Evolutionary conservation across 1,140 invertebrate genomes (phyloP), one percentile per base, ranked within the genome.

Genomic region (Hypothenemus hampei): DNA sequence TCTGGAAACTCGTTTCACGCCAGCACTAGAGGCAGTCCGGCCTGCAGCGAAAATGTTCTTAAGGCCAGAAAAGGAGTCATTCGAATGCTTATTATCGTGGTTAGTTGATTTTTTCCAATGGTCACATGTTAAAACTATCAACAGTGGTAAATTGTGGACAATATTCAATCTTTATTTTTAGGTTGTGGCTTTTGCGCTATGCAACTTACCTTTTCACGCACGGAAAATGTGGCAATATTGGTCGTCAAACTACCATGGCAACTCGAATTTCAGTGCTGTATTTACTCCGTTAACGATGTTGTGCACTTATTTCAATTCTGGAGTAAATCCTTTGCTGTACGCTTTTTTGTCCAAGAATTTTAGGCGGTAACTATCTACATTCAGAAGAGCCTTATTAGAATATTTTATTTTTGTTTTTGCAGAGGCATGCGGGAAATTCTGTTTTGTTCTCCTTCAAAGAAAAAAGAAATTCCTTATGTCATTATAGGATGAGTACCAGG

Each of bases 121-220:
- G 3, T 10, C 36, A 13, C 4, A 3, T 18, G 3, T 39, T 15
- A 13, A 0, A 3, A 0, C 8, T 13, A 16, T 39, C 10, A 16
- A 39, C 19, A 8, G 1, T 11, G 10, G 10, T 8, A 39, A 4
- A 18, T 39, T 39, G 13, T 39, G 19, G 19, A 15, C 8, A 5
- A 39, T 39, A n/a, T n/a, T n/a, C n/a, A n/a, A n/a, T 18, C 36
- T 6, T 39, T 39, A 16, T 39, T 39, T 43, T 46, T 26, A 57
- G 54, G 54, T 57, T 2, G 54, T 44, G 15, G 84, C 86, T 39
- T 93, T 93, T 69, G 87, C 87, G 2, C 58, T 91, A 8, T 92
- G 89, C 73, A 90, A 92, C 70, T 71, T 92, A 18, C 89, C 89
- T 0, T 86, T 87, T 70, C 89, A 92, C 73, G 83, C 84, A 1